These are phyloP conservation scores for Prorops nasuta DNA, from an alignment of 1,140 invertebrate species.

Conservation along the genomic window DNA sequence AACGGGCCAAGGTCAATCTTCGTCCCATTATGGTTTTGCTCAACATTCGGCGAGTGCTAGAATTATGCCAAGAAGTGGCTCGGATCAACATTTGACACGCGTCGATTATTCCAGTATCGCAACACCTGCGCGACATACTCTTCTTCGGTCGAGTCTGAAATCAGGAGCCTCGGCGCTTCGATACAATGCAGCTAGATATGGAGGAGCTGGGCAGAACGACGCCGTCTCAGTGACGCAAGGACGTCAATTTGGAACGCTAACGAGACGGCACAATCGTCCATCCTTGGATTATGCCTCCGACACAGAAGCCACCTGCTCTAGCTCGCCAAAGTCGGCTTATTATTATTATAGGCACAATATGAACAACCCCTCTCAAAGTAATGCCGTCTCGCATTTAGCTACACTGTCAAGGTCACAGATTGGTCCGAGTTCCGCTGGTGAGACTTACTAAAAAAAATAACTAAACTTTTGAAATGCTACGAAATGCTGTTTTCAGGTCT, in stretches of 20 bases:
- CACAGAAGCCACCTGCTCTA: conserved; percentile 80
- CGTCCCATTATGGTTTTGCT: conserved; percentile 56
- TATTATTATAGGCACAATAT: conserved; percentile 70
- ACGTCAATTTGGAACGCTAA: conserved; percentile 58
- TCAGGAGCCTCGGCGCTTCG: conserved; percentile 57
- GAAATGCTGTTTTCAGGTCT: conserved; percentile 33
- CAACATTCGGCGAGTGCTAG: conserved; percentile 56
- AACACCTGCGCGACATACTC: conserved; percentile 69
- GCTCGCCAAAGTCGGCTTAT: conserved; percentile 71
- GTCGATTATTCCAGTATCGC: conserved; percentile 74
- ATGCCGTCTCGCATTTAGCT: conserved; percentile 50
- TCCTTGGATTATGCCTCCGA: conserved; percentile 90
- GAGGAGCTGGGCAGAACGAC: conserved; percentile 55
- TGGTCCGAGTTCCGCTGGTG: conserved; percentile 51
- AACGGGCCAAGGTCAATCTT: conserved; percentile 53
- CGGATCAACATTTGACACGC: conserved; percentile 79
- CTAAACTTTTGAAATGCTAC: background rate
- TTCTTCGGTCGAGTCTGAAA: conserved; percentile 74
- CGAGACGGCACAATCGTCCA: conserved; percentile 69
- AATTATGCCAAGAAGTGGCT: conserved; percentile 77
- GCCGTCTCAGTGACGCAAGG: conserved; percentile 47
- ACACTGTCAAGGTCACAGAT: conserved; percentile 53
- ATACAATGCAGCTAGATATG: conserved; percentile 63
- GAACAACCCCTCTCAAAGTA: conserved; percentile 46
- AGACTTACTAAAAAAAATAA: too few species aligned